A percentile compares a stretch with the other conserved stretches of the same genome.
Evolutionary conservation across 2,888 invertebrate genomes (phyloP).

Genomic region (Philonicus albiceps): DNA sequence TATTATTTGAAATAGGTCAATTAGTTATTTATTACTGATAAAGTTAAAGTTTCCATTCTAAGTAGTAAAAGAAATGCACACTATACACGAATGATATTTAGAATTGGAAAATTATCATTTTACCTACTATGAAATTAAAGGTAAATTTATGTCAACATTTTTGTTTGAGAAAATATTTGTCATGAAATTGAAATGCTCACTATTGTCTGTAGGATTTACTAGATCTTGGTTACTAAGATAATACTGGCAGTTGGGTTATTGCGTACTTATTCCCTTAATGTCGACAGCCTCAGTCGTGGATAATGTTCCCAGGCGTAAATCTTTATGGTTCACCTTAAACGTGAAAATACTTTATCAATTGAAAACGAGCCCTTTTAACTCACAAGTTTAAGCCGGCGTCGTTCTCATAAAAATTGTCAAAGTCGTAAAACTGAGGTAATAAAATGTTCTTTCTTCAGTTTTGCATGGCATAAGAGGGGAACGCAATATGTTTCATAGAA

Average conservation of each 20-base stretch:
- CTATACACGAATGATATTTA: too few relatives aligned
- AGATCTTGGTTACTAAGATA: neutral
- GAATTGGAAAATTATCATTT: too few relatives aligned
- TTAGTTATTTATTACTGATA: too few relatives aligned
- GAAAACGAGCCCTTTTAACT: neutral
- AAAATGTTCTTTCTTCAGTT: slow-evolving; percentile 7
- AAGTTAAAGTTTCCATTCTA: too few relatives aligned
- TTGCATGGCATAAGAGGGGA: slow-evolving; percentile 24
- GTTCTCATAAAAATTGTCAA: slow-evolving; percentile 10
- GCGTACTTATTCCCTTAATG: neutral
- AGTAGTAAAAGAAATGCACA: too few relatives aligned
- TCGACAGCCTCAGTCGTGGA: neutral
- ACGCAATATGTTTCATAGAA: neutral
- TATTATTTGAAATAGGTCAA: too few relatives aligned
- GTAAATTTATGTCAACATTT: too few relatives aligned
- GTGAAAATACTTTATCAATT: slow-evolving; percentile 6
- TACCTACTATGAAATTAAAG: too few relatives aligned
- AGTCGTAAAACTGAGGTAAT: slow-evolving; percentile 1
- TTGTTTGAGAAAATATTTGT: too few relatives aligned
- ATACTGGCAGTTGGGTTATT: neutral
- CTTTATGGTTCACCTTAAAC: slow-evolving; percentile 13
- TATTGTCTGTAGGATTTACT: too few relatives aligned
- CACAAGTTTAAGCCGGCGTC: neutral
- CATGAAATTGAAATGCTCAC: too few relatives aligned
- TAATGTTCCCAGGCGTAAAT: neutral